Evolutionary conservation across 2,888 invertebrate genomes (phyloP), one percentile per base, ranked within the genome.

Genomic region (Hypomecis punctinalis): DNA sequence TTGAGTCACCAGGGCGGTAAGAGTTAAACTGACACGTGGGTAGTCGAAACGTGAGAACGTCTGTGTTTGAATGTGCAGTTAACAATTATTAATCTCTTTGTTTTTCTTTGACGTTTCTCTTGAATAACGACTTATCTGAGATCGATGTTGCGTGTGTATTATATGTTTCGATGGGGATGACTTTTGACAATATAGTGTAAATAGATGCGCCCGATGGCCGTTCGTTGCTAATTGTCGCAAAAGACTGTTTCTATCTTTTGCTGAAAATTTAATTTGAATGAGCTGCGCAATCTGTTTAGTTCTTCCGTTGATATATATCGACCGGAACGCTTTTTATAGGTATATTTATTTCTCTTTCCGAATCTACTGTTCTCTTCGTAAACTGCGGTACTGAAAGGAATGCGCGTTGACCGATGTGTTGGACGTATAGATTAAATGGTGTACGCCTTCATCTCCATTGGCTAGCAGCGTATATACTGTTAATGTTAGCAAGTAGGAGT

Each of bases 1-100:
- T 94, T 98, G 94, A 95, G 96, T 93, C 96, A 96, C 93, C 98
- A 98, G 96, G 97, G 98, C 96, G 97, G 98, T 98, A 97, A 97
- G 97, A 94, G 90, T 89, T 88, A 85, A 83, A 88, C 86, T 89
- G 88, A 89, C 88, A 88, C 87, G 83, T 91, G 92, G 92, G 89
- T 92, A 92, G 92, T 89, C 91, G 83, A 90, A 87, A 83, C 90
- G 89, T 91, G 91, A 90, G 91, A 92, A 91, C 93, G 92, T 92
- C 91, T 92, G 91, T 93, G 93, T 92, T 86, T 92, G 93, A 92
- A 93, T 90, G 93, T 91, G 92, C 91, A 91, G 84, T 91, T 85
- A 86, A 86, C 68, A 84, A 84, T 81, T 80, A 85, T 86, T 90
- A 88, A 90, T 88, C 88, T 91, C 85, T 91, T 88, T 92, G 89